phyloP scores from a whole-genome alignment of 2,888 invertebrate species.

The Heterodera filipjevi region DNA sequence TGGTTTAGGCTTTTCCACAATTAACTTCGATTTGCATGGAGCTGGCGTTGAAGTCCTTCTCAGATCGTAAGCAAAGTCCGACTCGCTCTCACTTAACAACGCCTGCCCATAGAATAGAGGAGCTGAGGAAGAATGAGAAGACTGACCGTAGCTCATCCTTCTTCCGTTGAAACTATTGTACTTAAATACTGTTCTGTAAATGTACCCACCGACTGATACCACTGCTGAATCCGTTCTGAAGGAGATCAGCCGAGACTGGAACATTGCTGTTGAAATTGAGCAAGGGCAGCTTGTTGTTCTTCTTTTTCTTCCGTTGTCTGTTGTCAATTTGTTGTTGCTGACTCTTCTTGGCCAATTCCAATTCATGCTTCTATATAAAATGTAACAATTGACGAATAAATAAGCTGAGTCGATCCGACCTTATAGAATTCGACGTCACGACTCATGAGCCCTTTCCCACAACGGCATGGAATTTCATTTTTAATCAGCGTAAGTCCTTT shows the following conservation, averaged over 20 bases:
- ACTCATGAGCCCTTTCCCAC: constrained; percentile 37
- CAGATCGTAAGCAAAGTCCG: constrained; percentile 5
- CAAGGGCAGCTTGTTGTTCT: constrained; percentile 29
- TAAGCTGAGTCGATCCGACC: not conserved
- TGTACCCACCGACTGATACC: not conserved
- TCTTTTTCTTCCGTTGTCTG: constrained; percentile 31
- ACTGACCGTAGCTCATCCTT: not conserved
- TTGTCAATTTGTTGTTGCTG: constrained; percentile 7
- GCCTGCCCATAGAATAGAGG: not conserved
- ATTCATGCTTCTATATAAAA: constrained; percentile 9
- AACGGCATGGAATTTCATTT: constrained; percentile 36
- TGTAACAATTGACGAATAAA: not conserved
- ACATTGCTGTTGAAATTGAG: constrained; percentile 31
- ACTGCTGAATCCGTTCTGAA: not conserved
- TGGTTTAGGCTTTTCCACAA: constrained; percentile 13
- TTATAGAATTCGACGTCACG: constrained; percentile 36
- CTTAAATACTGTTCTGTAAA: not conserved
- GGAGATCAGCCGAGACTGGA: constrained; percentile 15
- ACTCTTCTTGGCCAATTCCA: constrained; percentile 9
- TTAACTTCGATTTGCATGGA: constrained; percentile 3
- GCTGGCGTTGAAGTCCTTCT: not conserved
- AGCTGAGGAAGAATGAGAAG: not conserved
- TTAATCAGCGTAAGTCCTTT: constrained; percentile 50
- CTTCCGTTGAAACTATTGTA: constrained; percentile 7
- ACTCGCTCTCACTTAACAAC: constrained; percentile 1